phyloP scores from a whole-genome alignment of 35 echinoderm and acorn worm species.

The Ophioderma brevispina region DNA sequence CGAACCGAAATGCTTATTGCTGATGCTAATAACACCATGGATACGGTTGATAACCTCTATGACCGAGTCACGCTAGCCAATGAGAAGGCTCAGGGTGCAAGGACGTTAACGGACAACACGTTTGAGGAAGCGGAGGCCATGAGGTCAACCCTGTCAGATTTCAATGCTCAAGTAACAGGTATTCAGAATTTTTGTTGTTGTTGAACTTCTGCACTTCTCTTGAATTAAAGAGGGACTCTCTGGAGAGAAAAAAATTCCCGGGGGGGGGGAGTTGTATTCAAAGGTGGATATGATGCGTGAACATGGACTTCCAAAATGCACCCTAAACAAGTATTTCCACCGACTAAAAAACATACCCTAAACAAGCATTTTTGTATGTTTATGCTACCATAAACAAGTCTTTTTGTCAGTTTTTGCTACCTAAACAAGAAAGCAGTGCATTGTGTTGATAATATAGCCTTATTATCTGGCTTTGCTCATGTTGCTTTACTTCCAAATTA shows the following conservation, averaged over 20 bases:
- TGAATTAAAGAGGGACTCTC: not conserved
- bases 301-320: too few relatives aligned
- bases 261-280: too few relatives aligned
- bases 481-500: too few relatives aligned
- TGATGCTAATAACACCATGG: slow-evolving; percentile 32
- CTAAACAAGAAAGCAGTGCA: too few relatives aligned
- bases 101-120: slow-evolving; percentile 18
- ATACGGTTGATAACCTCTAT: slow-evolving; percentile 30
- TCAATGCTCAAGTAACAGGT: slow-evolving; percentile 58
- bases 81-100: slow-evolving; percentile 19
- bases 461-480: too few relatives aligned
- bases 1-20: slow-evolving; percentile 12
- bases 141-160: slow-evolving; percentile 22
- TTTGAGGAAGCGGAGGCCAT: slow-evolving; percentile 69
- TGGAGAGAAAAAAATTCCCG: not conserved
- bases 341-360: too few relatives aligned
- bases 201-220: not conserved
- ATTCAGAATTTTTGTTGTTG: not conserved
- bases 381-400: too few relatives aligned
- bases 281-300: too few relatives aligned
- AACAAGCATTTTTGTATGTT: too few relatives aligned
- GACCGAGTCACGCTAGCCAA: slow-evolving; percentile 49
- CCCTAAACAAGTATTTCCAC: too few relatives aligned
- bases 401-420: too few relatives aligned
- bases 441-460: too few relatives aligned